Evolutionary conservation across 2,888 invertebrate species (phyloP), one percentile per base, ranked within the genome.

Genomic region (Ypsolopha scabrella): DNA sequence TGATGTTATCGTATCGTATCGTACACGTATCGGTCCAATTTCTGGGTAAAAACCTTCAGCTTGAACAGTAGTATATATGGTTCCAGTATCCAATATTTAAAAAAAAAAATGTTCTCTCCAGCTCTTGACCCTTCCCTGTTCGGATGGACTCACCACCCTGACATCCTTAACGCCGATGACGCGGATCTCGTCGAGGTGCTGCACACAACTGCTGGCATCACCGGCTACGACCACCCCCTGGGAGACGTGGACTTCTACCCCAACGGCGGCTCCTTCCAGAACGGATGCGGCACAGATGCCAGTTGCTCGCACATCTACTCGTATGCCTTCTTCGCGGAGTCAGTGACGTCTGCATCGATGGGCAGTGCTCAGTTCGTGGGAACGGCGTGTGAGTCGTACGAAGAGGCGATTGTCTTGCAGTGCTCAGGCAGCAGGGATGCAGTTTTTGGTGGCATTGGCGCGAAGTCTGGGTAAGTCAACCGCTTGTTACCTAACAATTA

Each of bases 171-270:
- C 7, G 45, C 70, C 9, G 56, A 65, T 37, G 82, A 72, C 39
- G 87, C 83, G 6, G 55, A 0, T 0, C 54, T 75, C 4, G 87
- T 87, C 0, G 87, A 87, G 54, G 82, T 86, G 0, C 57, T 87
- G 1, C 78, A 87, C 59, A 63, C 78, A 0, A 78, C 80, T 1
- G 66, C 71, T 37, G 83, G 83, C 0, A 6, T 39, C 24, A 49
- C 60, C 1, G 87, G 86, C 36, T 83, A 82, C 57, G 83, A 81
- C 58, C 50, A 54, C 0, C 80, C 86, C 0, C 60, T 86, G 10
- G 87, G 87, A 9, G 63, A 72, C 55, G 6, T 85, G 1, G 76
- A 87, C 60, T 83, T 86, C 61, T 87, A 81, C 55, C 58, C 86
- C 35, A 85, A 86, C 55, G 83, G 83, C 6, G 87, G 85, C 8